These are phyloP conservation scores for Carassius carassius DNA, from an alignment of 2,113 vertebrate genomes.

Conservation along the genomic window DNA sequence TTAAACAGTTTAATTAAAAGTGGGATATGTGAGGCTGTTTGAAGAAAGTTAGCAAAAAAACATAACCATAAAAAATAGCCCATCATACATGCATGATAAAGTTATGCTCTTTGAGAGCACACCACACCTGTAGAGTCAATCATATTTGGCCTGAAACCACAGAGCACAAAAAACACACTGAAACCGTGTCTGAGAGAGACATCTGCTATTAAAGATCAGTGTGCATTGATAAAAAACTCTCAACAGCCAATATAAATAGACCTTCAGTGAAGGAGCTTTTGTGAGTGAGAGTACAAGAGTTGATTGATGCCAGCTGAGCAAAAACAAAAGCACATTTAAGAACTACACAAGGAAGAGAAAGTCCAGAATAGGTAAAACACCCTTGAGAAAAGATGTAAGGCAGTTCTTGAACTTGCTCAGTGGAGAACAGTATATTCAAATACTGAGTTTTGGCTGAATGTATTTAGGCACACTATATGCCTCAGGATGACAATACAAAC, in stretches of 20 bases:
- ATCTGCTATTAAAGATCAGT: slow-evolving; percentile 70
- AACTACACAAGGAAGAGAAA: not conserved
- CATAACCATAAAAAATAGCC: not conserved
- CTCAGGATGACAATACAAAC: not conserved
- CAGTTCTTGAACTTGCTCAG: not conserved
- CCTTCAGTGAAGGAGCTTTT: slow-evolving; percentile 77
- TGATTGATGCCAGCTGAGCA: slow-evolving; percentile 84
- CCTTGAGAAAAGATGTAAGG: not conserved
- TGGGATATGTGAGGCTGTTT: not conserved
- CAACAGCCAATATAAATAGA: slow-evolving; percentile 72
- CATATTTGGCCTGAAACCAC: slow-evolving; percentile 18
- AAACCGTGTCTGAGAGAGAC: slow-evolving; percentile 63
- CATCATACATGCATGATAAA: not conserved
- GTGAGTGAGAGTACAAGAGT: slow-evolving; percentile 66
- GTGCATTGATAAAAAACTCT: slow-evolving; percentile 76
- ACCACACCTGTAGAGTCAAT: not conserved
- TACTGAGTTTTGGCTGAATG: too few species aligned
- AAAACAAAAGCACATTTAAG: slow-evolving; percentile 79
- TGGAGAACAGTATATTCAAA: not conserved
- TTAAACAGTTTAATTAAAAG: not conserved
- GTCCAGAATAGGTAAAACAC: not conserved
- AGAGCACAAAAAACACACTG: slow-evolving; percentile 37
- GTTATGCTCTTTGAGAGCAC: slow-evolving; percentile 16
- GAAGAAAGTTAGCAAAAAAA: not conserved
- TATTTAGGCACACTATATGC: not conserved